Base-by-base conservation (phyloP, 1,140 invertebrate genomes). In the Lasaia peninsularis region DNA sequence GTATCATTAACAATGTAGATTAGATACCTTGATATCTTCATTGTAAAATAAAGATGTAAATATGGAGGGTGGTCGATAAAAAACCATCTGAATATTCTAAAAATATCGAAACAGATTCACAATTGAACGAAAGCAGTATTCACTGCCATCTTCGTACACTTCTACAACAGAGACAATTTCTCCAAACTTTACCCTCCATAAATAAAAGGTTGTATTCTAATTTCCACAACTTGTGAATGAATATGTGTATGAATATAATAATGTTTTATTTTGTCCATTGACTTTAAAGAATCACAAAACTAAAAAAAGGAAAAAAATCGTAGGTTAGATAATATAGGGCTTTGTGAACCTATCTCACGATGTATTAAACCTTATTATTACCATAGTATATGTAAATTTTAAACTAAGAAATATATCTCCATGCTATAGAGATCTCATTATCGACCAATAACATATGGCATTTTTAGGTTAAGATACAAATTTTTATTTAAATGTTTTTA, bases 361-460 rank as follows among this genome's bases (percentile, higher is more conserved):
- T 69, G 64, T 70, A 80, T 77, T 83, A 80, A 78, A 71, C 75
- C 78, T 77, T 67, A 79, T 74, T 78, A 80, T 75, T 74, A 81
- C 70, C 63, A 71, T 78, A 80, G 70, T 86, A 87, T 79, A 71
- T 82, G 60, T 76, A 60, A 75, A 73, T 73, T 71, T 69, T 60
- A 82, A 73, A 78, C 73, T 78, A 76, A 74, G 62, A 76, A 71
- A 73, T 74, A 76, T 80, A 78, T 78, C 75, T 77, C 73, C 62
- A 76, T 70, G 73, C 78, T 73, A 65, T 75, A 80, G 80, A 86
- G 85, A 88, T 88, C 82, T 88, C 85, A 88, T 86, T 86, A 76
- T 82, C 70, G 85, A 88, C 83, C 85, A 88, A 88, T 88, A 88
- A 85, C 81, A 86, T 80, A 88, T 79, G 78, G 85, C 85, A 88